Evolutionary conservation across 2,888 invertebrate species (phyloP).

Genomic region (Scotopteryx bipunctaria): DNA sequence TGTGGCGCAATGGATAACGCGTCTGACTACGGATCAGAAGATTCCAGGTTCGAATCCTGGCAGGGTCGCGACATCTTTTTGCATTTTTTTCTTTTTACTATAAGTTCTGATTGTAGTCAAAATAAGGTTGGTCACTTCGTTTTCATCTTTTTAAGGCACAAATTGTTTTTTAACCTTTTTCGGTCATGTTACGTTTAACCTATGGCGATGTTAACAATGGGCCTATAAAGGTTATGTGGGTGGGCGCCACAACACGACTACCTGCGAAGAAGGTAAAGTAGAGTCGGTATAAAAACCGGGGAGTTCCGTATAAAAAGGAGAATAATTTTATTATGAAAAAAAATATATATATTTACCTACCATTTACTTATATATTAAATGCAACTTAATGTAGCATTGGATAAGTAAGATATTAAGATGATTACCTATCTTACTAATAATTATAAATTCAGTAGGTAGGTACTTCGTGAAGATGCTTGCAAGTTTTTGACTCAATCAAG

Average conservation of each 20-base stretch:
- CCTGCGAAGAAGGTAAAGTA: slow-evolving; percentile 20
- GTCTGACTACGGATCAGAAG: slow-evolving; percentile 89
- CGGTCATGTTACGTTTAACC: background rate
- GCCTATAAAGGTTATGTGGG: slow-evolving; percentile 22
- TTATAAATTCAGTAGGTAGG: too few relatives aligned
- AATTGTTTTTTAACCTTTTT: background rate
- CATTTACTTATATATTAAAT: too few relatives aligned
- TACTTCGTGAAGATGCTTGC: too few relatives aligned
- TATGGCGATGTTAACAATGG: slow-evolving; percentile 21
- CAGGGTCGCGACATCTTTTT: slow-evolving; percentile 68
- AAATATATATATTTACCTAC: too few relatives aligned
- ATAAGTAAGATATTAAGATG: too few relatives aligned
- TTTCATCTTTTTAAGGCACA: background rate
- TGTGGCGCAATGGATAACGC: slow-evolving; percentile 88
- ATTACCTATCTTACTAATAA: too few relatives aligned
- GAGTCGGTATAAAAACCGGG: background rate
- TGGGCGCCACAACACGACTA: slow-evolving; percentile 21
- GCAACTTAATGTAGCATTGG: too few relatives aligned
- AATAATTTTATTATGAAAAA: too few relatives aligned
- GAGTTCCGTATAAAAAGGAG: slow-evolving; percentile 14
- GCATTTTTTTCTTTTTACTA: background rate
- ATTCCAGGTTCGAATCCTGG: slow-evolving; percentile 87
- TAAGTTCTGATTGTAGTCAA: background rate
- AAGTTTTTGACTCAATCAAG: too few relatives aligned
- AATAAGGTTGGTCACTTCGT: too few relatives aligned